A percentile compares a stretch with the other conserved stretches of the same genome.
These are phyloP conservation scores for Eriosoma lanigerum DNA, from an alignment of 1,140 invertebrate species.

Conservation along the genomic window DNA sequence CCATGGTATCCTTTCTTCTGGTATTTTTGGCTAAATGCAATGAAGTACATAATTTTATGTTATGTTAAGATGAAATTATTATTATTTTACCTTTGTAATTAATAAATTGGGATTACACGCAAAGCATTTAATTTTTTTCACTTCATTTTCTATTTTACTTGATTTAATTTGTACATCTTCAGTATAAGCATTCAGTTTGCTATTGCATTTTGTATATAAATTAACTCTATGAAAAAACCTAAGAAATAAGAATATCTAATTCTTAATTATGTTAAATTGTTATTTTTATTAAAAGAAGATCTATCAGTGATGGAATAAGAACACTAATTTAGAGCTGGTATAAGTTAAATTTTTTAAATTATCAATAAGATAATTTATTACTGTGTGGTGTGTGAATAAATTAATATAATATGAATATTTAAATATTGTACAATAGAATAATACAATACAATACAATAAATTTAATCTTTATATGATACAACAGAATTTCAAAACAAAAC, in stretches of 20 bases:
- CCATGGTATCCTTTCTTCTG: constrained; percentile 29
- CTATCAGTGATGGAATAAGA: too few relatives aligned
- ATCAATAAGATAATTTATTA: background rate
- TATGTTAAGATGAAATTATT: background rate
- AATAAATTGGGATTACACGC: constrained; percentile 25
- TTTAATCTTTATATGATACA: too few relatives aligned
- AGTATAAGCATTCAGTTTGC: background rate
- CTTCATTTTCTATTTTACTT: background rate
- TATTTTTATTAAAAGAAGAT: background rate
- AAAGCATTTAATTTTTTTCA: background rate
- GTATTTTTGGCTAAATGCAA: constrained; percentile 5
- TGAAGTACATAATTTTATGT: background rate
- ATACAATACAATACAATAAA: too few relatives aligned
- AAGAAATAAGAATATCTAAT: background rate
- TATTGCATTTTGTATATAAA: constrained; percentile 25
- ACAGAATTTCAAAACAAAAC: too few relatives aligned
- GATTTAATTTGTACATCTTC: background rate
- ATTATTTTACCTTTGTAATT: background rate
- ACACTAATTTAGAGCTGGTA: too few relatives aligned
- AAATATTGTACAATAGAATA: too few relatives aligned
- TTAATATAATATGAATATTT: too few relatives aligned
- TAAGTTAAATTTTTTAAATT: too few relatives aligned
- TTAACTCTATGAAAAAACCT: constrained; percentile 42
- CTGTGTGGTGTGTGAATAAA: too few relatives aligned
- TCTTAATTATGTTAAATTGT: background rate